These are phyloP conservation scores for Tokudaia tokunoshimensis DNA, from an alignment of 2,797 vertebrate genomes.

Conservation along the genomic window DNA sequence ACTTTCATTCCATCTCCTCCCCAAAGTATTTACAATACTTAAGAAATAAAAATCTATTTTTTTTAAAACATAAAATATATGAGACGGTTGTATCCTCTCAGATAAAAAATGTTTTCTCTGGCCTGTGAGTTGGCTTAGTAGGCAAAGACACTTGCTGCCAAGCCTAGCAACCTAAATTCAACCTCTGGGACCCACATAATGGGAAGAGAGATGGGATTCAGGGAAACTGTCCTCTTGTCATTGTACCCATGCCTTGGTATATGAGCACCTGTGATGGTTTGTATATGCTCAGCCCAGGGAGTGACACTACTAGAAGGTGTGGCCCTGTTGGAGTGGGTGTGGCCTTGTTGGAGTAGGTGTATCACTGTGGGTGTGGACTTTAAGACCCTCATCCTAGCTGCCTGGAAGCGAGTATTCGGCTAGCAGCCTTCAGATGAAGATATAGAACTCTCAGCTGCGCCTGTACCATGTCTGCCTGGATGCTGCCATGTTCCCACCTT, in stretches of 20 bases:
- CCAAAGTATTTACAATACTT: not conserved
- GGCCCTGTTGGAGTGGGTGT: no score
- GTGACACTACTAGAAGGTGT: no score
- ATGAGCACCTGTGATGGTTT: not conserved
- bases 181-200: not conserved
- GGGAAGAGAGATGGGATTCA: not conserved
- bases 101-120: not conserved
- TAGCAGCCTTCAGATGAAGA: no score
- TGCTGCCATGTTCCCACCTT: no score
- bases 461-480: no score
- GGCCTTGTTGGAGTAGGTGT: no score
- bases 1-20: not conserved
- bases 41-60: constrained; percentile 11
- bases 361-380: no score
- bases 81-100: not conserved
- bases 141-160: not conserved
- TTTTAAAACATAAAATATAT: not conserved
- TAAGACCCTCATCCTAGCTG: no score
- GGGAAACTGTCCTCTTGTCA: not conserved
- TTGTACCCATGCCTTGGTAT: not conserved
- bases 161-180: not conserved
- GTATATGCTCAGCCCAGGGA: no score
- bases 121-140: not conserved
- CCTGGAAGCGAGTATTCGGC: no score
- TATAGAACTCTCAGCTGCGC: no score